Evolutionary conservation across 2,888 invertebrate species (phyloP).

Genomic region (Pandemis corylana): DNA sequence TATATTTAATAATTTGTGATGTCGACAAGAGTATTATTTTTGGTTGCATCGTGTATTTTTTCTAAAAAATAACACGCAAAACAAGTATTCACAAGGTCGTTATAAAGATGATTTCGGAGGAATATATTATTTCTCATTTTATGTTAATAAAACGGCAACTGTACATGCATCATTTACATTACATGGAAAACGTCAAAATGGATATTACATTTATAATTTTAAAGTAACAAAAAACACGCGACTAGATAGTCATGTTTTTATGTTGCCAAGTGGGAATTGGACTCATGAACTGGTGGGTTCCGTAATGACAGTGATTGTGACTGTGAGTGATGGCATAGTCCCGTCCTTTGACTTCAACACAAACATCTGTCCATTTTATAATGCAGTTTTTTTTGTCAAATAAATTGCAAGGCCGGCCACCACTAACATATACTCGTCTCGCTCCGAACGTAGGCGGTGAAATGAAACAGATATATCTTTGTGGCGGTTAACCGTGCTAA

Average conservation of each 20-base stretch:
- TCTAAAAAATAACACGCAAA: neutral
- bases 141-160: neutral
- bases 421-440: too few relatives aligned
- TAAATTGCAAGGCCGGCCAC: too few relatives aligned
- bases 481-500: too few relatives aligned
- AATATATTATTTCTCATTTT: conserved; percentile 3
- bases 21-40: neutral
- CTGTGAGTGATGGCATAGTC: too few relatives aligned
- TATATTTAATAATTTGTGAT: neutral
- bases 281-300: neutral
- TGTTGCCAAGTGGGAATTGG: neutral
- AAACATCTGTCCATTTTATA: too few relatives aligned
- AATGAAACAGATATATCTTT: too few relatives aligned
- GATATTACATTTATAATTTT: too few relatives aligned
- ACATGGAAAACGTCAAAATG: neutral
- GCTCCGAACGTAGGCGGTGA: too few relatives aligned
- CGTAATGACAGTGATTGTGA: too few relatives aligned
- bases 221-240: too few relatives aligned
- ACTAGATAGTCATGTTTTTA: neutral
- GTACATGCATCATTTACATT: neutral
- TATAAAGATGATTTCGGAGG: neutral
- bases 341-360: neutral
- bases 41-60: neutral
- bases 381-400: too few relatives aligned
- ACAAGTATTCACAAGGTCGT: neutral